A percentile compares a stretch with the other conserved stretches of the same genome.
phyloP scores from a whole-genome alignment of 2,113 vertebrate species.

The Ammodytes dubius region DNA sequence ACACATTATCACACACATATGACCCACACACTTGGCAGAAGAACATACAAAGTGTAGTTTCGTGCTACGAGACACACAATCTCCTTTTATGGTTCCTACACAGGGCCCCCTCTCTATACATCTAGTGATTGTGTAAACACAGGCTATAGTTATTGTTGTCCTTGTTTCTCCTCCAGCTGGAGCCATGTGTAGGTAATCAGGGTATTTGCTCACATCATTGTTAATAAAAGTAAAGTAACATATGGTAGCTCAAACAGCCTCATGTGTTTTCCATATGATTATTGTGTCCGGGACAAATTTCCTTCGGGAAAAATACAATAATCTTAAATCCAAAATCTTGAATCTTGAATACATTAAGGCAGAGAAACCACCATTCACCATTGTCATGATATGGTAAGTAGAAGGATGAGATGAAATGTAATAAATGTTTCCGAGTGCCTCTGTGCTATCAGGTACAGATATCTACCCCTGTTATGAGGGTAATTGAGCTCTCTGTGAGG shows the following conservation, averaged over 20 bases:
- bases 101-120: slow-evolving; percentile 29
- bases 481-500: slow-evolving; percentile 1
- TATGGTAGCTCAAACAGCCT: slow-evolving; percentile 54
- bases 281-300: no score
- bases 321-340: no score
- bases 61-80: slow-evolving; percentile 27
- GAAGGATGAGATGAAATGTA: slow-evolving; percentile 15
- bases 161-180: slow-evolving; percentile 38
- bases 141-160: slow-evolving; percentile 55
- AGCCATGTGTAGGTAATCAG: slow-evolving; percentile 55
- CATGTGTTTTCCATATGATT: slow-evolving; percentile 40
- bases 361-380: slow-evolving; percentile 1
- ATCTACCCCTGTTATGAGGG: slow-evolving; percentile 23
- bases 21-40: slow-evolving; percentile 50
- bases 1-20: not conserved
- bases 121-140: slow-evolving; percentile 58
- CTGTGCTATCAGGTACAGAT: slow-evolving; percentile 17
- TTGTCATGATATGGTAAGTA: slow-evolving; percentile 41
- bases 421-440: not conserved
- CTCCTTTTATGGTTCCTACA: slow-evolving; percentile 53
- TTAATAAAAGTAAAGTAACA: slow-evolving; percentile 65
- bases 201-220: slow-evolving; percentile 53
- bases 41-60: slow-evolving; percentile 68
- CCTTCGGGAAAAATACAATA: no score
- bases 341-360: slow-evolving; percentile 26